Evolutionary conservation across 2,113 vertebrate genomes (phyloP).

Genomic region (Gymnogyps californianus): DNA sequence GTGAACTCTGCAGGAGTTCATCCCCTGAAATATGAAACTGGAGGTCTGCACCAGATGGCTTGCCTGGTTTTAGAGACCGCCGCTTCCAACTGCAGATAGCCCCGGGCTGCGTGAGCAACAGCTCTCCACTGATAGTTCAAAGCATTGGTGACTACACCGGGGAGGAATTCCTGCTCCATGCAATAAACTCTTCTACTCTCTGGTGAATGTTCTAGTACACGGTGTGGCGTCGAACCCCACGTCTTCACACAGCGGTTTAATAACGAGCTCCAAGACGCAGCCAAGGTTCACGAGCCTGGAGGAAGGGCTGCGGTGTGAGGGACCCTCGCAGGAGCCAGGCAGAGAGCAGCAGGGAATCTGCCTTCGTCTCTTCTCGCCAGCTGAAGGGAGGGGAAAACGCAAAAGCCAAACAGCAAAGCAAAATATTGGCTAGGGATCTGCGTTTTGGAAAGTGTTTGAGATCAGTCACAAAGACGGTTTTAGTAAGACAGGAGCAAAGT

Average conservation of each 20-base stretch:
- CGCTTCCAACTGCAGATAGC: slow-evolving; percentile 8
- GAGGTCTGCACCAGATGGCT: slow-evolving; percentile 47
- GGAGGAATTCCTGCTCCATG: slow-evolving; percentile 53
- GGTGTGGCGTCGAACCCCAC: background rate
- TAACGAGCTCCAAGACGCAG: background rate
- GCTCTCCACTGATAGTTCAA: slow-evolving; percentile 1
- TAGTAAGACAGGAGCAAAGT: background rate
- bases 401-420: background rate
- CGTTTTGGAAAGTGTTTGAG: background rate
- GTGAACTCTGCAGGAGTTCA: slow-evolving; percentile 50
- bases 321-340: background rate
- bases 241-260: background rate
- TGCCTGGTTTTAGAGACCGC: slow-evolving; percentile 2
- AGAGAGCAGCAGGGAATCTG: background rate
- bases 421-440: background rate
- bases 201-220: slow-evolving; percentile 3
- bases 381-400: background rate
- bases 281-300: background rate
- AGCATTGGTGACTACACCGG: slow-evolving; percentile 24
- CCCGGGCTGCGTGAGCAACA: background rate
- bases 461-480: background rate
- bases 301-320: background rate
- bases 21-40: slow-evolving; percentile 41
- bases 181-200: slow-evolving; percentile 17
- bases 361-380: rapidly evolving